Percentiles rank a stretch among this genome's conserved stretches.
Conservation (phyloP, 2,797 vertebrate genomes). For the Craterocephalus amniculus region DNA sequence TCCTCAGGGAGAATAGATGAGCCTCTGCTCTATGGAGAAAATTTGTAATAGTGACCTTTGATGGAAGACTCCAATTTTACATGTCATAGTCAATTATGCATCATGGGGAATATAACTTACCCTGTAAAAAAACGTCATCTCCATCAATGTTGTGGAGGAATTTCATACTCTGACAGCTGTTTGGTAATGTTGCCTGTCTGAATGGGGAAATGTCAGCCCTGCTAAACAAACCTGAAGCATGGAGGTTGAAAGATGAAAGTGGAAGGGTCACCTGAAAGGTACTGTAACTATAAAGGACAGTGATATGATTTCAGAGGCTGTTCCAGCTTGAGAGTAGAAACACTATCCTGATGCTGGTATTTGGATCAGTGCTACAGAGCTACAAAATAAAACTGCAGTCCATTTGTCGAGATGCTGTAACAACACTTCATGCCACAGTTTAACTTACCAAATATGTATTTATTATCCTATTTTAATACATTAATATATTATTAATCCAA, state of each 20-base stretch:
- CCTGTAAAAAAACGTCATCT: constrained; percentile 3
- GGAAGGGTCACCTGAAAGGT: neutral
- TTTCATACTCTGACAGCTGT: too few species aligned
- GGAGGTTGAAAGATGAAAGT: neutral
- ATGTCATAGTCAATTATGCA: constrained; percentile 12
- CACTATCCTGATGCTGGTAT: neutral
- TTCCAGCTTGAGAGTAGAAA: neutral
- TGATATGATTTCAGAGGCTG: neutral
- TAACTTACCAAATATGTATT: too few species aligned
- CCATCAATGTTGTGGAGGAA: neutral
- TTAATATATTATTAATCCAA: too few species aligned
- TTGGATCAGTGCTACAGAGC: too few species aligned
- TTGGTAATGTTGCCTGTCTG: too few species aligned
- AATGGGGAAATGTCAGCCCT: neutral
- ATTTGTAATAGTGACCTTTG: constrained; percentile 7
- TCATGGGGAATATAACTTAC: neutral
- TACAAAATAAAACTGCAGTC: too few species aligned
- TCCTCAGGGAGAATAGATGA: neutral
- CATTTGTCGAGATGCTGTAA: too few species aligned
- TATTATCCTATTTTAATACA: too few species aligned
- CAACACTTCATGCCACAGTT: too few species aligned
- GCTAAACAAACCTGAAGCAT: too few species aligned
- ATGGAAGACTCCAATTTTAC: constrained; percentile 1
- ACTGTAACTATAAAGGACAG: neutral
- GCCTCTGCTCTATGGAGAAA: constrained; percentile 14